phyloP scores from a whole-genome alignment of 2,888 invertebrate species.

The Tinea pellionella region DNA sequence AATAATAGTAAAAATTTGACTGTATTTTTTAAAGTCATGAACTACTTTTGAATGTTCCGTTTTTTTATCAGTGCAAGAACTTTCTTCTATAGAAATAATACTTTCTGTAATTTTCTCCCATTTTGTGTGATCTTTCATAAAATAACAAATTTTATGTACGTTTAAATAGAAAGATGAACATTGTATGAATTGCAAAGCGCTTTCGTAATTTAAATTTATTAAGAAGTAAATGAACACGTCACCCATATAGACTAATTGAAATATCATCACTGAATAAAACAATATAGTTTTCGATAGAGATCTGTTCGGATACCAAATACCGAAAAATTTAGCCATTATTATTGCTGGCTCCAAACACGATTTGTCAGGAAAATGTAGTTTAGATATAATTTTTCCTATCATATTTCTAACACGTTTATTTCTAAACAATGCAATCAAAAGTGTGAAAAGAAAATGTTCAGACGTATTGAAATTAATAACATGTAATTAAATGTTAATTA shows the following conservation, averaged over 20 bases:
- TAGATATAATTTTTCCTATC: background rate
- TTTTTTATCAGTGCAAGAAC: background rate
- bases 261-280: background rate
- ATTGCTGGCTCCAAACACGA: background rate
- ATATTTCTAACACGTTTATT: background rate
- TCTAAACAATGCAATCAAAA: background rate
- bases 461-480: background rate
- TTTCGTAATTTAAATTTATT: constrained; percentile 1
- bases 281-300: background rate
- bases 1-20: background rate
- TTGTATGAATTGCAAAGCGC: background rate
- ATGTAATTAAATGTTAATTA: background rate
- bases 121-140: background rate
- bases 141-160: background rate
- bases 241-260: background rate
- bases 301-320: background rate
- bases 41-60: background rate
- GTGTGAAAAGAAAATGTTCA: background rate
- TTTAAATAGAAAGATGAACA: background rate
- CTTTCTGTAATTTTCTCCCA: background rate
- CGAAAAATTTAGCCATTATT: background rate
- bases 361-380: background rate
- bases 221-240: background rate
- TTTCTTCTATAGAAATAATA: background rate
- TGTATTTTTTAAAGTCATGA: background rate